phyloP scores from a whole-genome alignment of 2,888 invertebrate genomes.

The Criorhina ranunculi region DNA sequence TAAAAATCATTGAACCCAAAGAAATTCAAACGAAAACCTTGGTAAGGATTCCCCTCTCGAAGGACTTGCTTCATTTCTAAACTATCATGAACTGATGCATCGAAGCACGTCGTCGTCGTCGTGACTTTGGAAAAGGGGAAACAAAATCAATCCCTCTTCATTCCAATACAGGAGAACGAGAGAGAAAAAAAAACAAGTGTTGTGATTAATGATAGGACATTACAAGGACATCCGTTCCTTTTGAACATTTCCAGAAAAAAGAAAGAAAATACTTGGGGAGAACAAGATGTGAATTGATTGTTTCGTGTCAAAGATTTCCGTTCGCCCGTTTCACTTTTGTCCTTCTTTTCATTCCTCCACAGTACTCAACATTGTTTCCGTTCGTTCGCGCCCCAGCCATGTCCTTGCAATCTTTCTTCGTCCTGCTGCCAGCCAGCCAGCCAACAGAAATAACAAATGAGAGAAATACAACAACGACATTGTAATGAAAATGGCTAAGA shows the following conservation, averaged over 20 bases:
- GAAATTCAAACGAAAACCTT: no score
- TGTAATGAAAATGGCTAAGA: slow-evolving; percentile 76
- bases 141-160: slow-evolving; percentile 14
- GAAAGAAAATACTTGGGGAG: slow-evolving; percentile 14
- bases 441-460: slow-evolving; percentile 66
- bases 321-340: slow-evolving; percentile 49
- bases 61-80: not conserved
- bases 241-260: slow-evolving; percentile 54
- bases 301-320: slow-evolving; percentile 74
- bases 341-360: slow-evolving; percentile 30
- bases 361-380: slow-evolving; percentile 30
- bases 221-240: slow-evolving; percentile 71
- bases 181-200: slow-evolving; percentile 53
- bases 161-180: slow-evolving; percentile 1
- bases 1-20: no score
- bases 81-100: not conserved
- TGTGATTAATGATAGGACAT: slow-evolving; percentile 68
- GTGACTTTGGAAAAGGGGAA: not conserved
- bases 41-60: no score
- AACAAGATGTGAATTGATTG: slow-evolving; percentile 76
- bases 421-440: slow-evolving; percentile 28
- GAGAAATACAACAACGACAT: slow-evolving; percentile 71
- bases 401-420: slow-evolving; percentile 50
- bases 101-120: not conserved
- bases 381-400: slow-evolving; percentile 42